Base-by-base conservation (phyloP, 92 coral and sea anemone genomes). In the Diadumene lineata region DNA sequence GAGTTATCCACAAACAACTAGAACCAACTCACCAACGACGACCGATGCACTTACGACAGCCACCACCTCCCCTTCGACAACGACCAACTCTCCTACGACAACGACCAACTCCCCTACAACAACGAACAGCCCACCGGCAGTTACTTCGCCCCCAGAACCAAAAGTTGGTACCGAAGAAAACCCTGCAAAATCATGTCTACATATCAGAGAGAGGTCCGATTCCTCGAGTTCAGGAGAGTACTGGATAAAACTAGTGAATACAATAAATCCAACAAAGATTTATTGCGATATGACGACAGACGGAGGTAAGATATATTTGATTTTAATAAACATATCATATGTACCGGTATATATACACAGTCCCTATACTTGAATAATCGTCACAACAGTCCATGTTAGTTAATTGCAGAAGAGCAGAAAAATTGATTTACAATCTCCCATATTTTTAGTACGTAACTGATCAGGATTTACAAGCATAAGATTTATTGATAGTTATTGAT, bases 131-230 rank as follows among this genome's bases (percentile, higher is more conserved):
- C 48, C 48, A 38, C 6, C 48, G 48, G 13, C 48, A 38, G 48
- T 38, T 38, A 4, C 48, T 4, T 13, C 48, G 48, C 6, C 48
- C 13, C 13, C 48, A 13, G 48, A 13, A 38, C 48, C 48, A 6
- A 38, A 38, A 38, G 6, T 38, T 6, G 48, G 48, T 38, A 38
- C 48, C 6, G 6, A 4, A 13, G 48, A 38, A 38, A 38, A 38
- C 48, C 79, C 79, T 10, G 79, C 68, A 0, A 60, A 74, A n/a
- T 74, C 79, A 11, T 74, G 79, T 25, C 32, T 1, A 74, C 67
- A 74, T 11, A 74, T 74, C 25, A 64, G 46, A n/a, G 79, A 23
- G 23, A 33, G 53, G 31, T 32, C 32, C 22, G 69, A 58, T 21
- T 30, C 79, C 26, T 22, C 38, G 1, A 56, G 57, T 22, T 33